Percentiles rank a stretch among this genome's conserved stretches.
These are phyloP conservation scores for Drosophila nasuta DNA, from an alignment of 1,140 invertebrate species.

Conservation along the genomic window DNA sequence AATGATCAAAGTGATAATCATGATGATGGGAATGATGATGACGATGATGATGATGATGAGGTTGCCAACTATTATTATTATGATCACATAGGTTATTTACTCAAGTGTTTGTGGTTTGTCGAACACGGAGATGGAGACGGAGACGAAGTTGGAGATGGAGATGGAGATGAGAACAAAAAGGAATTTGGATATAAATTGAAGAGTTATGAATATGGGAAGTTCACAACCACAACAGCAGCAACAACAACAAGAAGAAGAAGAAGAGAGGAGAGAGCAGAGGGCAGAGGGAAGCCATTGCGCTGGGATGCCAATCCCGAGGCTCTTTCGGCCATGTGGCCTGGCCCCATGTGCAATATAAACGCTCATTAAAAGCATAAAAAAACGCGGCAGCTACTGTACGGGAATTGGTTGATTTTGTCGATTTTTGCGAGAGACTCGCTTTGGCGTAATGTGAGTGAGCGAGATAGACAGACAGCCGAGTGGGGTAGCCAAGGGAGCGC, in stretches of 20 bases:
- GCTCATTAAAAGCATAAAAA: conserved; percentile 80
- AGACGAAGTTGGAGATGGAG: conserved; percentile 13
- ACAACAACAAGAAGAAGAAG: background rate
- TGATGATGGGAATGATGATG: conserved; percentile 11
- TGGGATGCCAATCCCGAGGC: conserved; percentile 28
- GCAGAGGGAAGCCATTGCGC: conserved; percentile 8
- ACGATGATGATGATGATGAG: conserved; percentile 14
- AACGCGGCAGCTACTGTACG: conserved; percentile 74
- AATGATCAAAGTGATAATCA: conserved; percentile 7
- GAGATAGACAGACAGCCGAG: background rate
- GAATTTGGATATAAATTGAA: conserved; percentile 21
- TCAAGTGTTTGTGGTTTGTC: conserved; percentile 50
- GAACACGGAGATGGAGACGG: conserved; percentile 6
- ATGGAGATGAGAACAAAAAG: conserved; percentile 22
- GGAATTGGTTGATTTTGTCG: conserved; percentile 78
- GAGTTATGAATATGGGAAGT: conserved; percentile 26
- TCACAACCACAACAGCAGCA: conserved; percentile 16
- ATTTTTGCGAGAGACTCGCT: conserved; percentile 50
- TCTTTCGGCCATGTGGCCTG: conserved; percentile 28
- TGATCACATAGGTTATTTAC: conserved; percentile 37
- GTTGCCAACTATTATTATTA: conserved; percentile 26
- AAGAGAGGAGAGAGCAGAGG: background rate
- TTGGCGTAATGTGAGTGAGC: background rate
- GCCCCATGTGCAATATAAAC: conserved; percentile 68
- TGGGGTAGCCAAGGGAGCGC: conserved; percentile 13